Base-by-base conservation (phyloP, 2,113 vertebrate genomes). In the Ornithorhynchus anatinus region DNA sequence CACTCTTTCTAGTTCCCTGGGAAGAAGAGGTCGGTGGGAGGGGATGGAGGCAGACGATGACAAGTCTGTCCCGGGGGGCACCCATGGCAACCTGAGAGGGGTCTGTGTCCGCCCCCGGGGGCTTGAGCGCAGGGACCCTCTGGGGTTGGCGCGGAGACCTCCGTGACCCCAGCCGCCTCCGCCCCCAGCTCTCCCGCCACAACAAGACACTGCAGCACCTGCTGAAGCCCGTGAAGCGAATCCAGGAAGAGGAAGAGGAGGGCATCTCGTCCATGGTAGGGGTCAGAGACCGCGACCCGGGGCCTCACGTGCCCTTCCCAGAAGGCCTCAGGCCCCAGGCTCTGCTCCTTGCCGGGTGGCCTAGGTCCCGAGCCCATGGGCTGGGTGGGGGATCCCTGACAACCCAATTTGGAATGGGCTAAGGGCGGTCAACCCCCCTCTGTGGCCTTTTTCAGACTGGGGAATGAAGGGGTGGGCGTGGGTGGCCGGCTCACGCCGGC, bases 191-290 rank as follows among this genome's bases (percentile, higher is more conserved):
- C 64, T 96, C 96, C 36, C 89, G 96, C 62, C 97, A 99, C 92
- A 99, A 98, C 89, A 98, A 95, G 65, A 85, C 90, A 2, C 94
- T 99, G 56, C 93, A 96, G 87, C 93, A 93, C 72, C 92, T 98
- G 74, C 90, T 99, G 84, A 99, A 96, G 72, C 90, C 97, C 0
- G 92, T 82, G 27, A 97, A 93, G 83, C 93, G 95, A 40, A 94
- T 86, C 54, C 95, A 95, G 77, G 96, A 97, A 72, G 95, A 96
- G 23, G 96, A 96, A n/a, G 97, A 98, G 1, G 97, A 99, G 45
- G 93, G 96, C n/a, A 96, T 98, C 83, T 97, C 96, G 5, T 98
- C 96, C 71, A 98, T 99, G 97, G 97, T 98, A 91, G 5, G 76
- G 72, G 14, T 38, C 6, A 0, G 0, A 9, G 5, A 4, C 14